Evolutionary conservation across 64 coral and sea anemone species (phyloP), one percentile per base, ranked within the genome.

Genomic region (Montipora sp.): DNA sequence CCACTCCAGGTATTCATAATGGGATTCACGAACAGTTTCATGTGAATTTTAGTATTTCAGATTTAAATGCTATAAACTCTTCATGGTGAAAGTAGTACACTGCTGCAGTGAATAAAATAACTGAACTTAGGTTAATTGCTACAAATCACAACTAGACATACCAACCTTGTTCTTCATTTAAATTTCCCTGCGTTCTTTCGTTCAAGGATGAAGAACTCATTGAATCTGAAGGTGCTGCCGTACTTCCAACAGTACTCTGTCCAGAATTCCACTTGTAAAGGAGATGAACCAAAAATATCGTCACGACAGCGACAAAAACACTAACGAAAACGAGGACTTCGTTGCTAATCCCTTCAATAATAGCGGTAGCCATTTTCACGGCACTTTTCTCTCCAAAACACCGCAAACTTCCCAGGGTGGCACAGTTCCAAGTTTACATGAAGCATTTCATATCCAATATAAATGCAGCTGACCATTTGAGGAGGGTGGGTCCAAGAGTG

Each of bases 261-360:
- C 71, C 24, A 36, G 80, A 24, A 61, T 49, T 79, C 47, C 47
- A 84, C 5, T 78, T 65, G 84, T 79, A 94, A 7, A 94, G 13
- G 3, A 73, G 24, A 46, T 80, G 79, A 73, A 94, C 24, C 44
- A 94, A 43, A 84, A 90, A 43, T 15, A 75, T 70, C 49, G 45
- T 48, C 65, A 89, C 23, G 20, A 94, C 47, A 21, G 76, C 59
- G 6, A 73, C 72, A 7, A 98, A 85, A 73, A 94, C 89, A 15
- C 81, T 18, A 80, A 92, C 75, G 10, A 86, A 79, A 73, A 94
- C 59, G 3, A 98, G 46, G 20, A 94, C 92, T 60, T 98, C 95
- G 20, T 98, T 81, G 53, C 94, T 92, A 12, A 98, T 93, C 79
- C 95, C 95, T 94, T 98, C 95, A 24, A 98, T 45, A 43, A 96